These are phyloP conservation scores for Melanocharis versteri DNA, from an alignment of 2,113 vertebrate species.

Conservation along the genomic window DNA sequence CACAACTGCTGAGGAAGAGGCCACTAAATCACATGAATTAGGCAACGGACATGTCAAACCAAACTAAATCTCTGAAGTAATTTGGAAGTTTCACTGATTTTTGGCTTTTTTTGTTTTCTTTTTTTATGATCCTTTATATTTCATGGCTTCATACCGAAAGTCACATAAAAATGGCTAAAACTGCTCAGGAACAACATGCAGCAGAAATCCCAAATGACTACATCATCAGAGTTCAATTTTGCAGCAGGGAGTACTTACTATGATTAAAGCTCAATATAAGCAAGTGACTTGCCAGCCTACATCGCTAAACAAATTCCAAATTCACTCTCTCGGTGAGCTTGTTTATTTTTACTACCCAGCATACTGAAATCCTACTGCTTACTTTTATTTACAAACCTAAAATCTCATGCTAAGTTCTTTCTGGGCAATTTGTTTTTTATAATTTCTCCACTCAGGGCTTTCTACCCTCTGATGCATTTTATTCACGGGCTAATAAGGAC, in stretches of 20 bases:
- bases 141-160: background rate
- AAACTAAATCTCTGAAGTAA: background rate
- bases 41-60: background rate
- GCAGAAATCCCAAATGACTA: background rate
- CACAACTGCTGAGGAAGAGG: background rate
- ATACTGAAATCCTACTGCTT: background rate
- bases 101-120: background rate
- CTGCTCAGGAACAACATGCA: background rate
- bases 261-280: background rate
- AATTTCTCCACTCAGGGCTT: background rate
- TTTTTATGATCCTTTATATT: background rate
- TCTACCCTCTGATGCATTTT: background rate
- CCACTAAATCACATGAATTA: background rate
- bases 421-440: conserved; percentile 18
- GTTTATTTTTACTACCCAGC: background rate
- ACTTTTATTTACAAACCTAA: conserved; percentile 12
- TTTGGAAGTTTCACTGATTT: background rate
- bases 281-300: background rate
- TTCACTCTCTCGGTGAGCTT: background rate
- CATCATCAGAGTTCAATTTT: background rate
- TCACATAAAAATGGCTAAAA: background rate
- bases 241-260: background rate
- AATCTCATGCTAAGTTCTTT: background rate
- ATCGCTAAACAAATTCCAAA: background rate
- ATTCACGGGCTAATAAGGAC: background rate